A percentile compares a stretch with the other conserved stretches of the same genome.
phyloP scores from a whole-genome alignment of 2,797 vertebrate species.

The Acropternis orthonyx region DNA sequence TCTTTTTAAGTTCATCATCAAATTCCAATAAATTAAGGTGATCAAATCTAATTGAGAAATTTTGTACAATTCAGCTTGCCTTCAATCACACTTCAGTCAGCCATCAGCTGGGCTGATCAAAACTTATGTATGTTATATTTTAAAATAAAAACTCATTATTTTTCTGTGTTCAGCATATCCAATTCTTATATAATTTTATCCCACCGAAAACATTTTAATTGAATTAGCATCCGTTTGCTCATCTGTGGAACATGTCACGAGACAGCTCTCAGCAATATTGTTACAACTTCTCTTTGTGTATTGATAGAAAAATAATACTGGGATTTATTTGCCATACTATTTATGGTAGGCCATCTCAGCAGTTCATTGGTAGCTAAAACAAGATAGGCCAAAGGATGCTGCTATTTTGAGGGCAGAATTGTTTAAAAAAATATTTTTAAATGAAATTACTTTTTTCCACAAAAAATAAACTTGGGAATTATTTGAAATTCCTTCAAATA shows the following conservation, averaged over 20 bases:
- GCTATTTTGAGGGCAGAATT: background rate
- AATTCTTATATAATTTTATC: background rate
- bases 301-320: background rate
- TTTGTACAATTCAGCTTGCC: conserved; percentile 43
- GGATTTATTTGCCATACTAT: background rate
- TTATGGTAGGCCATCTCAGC: background rate
- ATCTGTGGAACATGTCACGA: background rate
- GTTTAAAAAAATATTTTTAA: background rate
- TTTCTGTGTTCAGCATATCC: background rate
- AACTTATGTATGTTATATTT: background rate
- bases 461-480: background rate
- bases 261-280: background rate
- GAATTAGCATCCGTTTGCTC: background rate
- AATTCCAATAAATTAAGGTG: conserved; percentile 37
- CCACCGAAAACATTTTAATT: background rate
- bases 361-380: background rate
- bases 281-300: background rate
- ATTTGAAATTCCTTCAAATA: background rate
- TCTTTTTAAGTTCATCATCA: background rate
- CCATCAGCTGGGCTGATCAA: background rate
- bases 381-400: background rate
- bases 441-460: background rate
- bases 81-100: conserved; percentile 30
- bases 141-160: background rate
- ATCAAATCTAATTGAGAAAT: conserved; percentile 39